phyloP scores from a whole-genome alignment of 2,113 vertebrate genomes.

The Aptenodytes patagonicus region DNA sequence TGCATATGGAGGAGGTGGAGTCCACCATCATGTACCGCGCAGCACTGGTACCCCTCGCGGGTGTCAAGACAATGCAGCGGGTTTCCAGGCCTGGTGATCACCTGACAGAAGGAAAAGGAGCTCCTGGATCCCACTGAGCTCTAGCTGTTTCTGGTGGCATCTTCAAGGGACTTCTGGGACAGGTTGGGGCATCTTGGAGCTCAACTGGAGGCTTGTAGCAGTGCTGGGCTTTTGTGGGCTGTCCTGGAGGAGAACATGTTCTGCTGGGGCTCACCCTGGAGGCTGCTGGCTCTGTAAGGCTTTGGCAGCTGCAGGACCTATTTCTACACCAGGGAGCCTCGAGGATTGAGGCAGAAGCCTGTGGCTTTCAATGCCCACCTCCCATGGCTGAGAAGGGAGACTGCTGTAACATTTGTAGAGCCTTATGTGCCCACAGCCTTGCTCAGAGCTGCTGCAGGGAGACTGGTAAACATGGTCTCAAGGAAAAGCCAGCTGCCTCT shows the following conservation, averaged over 20 bases:
- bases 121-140: background rate
- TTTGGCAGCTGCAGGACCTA: background rate
- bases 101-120: background rate
- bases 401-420: background rate
- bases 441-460: background rate
- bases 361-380: background rate
- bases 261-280: background rate
- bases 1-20: background rate
- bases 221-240: background rate
- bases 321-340: background rate
- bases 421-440: background rate
- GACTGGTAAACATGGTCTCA: accelerated
- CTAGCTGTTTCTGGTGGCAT: background rate
- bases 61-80: no score
- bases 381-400: background rate
- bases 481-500: background rate
- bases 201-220: background rate
- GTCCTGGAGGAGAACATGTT: background rate
- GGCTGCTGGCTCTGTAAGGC: background rate
- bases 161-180: background rate
- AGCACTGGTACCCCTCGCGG: background rate
- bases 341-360: background rate
- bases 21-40: accelerated
- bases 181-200: background rate
- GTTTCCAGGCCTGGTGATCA: background rate